These are phyloP conservation scores for Rallus limicola DNA, from an alignment of 2,113 vertebrate genomes.

Conservation along the genomic window DNA sequence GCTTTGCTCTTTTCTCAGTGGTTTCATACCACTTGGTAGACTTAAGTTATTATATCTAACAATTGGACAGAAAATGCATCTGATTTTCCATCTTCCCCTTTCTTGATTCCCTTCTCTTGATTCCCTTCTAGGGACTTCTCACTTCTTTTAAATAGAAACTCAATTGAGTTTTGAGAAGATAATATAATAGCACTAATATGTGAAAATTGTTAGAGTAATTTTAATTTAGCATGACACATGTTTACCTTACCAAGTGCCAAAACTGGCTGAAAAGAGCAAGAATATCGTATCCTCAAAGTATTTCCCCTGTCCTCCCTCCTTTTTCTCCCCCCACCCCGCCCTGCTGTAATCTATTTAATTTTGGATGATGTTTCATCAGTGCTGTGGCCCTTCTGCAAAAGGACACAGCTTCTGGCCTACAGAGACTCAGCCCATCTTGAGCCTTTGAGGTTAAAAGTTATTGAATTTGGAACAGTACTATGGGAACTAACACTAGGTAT, in stretches of 20 bases:
- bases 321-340: too few species aligned
- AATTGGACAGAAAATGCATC: neutral
- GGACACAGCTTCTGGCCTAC: neutral
- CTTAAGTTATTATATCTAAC: neutral
- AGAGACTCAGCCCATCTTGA: neutral
- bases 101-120: neutral
- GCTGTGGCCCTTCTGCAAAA: neutral
- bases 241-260: neutral
- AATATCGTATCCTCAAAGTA: neutral
- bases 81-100: neutral
- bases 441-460: neutral
- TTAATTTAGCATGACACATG: neutral
- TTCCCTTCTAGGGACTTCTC: neutral
- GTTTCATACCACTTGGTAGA: neutral
- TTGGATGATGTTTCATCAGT: neutral
- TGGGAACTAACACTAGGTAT: neutral
- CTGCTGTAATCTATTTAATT: neutral
- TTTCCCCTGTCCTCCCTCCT: rapidly evolving
- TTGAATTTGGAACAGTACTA: neutral
- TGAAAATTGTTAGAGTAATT: neutral
- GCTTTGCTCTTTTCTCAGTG: too few species aligned
- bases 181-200: neutral
- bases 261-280: neutral
- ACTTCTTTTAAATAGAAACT: neutral
- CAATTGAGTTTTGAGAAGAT: neutral